Evolutionary conservation across 2,113 vertebrate species (phyloP).

Genomic region (Hucho hucho): DNA sequence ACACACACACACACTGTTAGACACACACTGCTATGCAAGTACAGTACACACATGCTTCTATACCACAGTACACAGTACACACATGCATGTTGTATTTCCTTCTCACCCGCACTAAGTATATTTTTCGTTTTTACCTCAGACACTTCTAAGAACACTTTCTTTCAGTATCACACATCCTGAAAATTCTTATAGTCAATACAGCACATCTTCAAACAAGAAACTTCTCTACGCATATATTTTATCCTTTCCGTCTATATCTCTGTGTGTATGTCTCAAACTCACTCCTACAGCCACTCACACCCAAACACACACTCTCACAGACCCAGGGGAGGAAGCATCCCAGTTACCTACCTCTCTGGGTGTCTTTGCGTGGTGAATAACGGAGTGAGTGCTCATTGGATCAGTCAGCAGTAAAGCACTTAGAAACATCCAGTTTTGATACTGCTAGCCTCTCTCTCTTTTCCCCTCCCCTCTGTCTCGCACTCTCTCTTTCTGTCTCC

Average conservation of each 20-base stretch:
- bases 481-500: conserved; percentile 17
- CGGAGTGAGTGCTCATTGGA: conserved; percentile 71
- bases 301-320: conserved; percentile 26
- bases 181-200: too few relatives aligned
- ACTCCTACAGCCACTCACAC: conserved; percentile 22
- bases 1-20: conserved; percentile 4
- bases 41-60: too few relatives aligned
- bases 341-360: conserved; percentile 73
- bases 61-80: too few relatives aligned
- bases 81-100: too few relatives aligned
- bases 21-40: too few relatives aligned
- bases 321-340: conserved; percentile 47
- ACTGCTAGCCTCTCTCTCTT: conserved; percentile 61
- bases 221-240: neutral
- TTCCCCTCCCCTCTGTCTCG: conserved; percentile 37
- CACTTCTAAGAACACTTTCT: too few relatives aligned
- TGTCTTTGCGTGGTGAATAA: conserved; percentile 64
- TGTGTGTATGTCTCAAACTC: neutral
- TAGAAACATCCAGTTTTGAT: conserved; percentile 76
- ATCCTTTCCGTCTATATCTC: neutral
- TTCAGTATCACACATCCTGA: too few relatives aligned
- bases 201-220: too few relatives aligned
- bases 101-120: too few relatives aligned
- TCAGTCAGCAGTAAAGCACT: conserved; percentile 61
- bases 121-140: too few relatives aligned